Percentiles rank a stretch among this genome's conserved stretches.
Evolutionary conservation across 2,113 vertebrate genomes (phyloP).

Genomic region (Xiphophorus couchianus): DNA sequence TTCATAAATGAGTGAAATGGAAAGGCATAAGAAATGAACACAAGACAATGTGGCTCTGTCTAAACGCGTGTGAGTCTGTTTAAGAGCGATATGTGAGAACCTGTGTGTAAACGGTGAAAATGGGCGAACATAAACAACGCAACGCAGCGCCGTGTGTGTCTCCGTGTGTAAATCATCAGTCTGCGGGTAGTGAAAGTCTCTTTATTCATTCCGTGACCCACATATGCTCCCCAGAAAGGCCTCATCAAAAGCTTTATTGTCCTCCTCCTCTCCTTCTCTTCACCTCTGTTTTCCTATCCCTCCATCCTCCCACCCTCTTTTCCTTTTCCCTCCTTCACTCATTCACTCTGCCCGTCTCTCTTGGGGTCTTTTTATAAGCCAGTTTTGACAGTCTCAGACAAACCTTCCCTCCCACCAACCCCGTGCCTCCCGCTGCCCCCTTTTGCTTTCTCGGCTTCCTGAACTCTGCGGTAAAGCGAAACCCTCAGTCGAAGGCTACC

Average conservation of each 20-base stretch:
- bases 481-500: slow-evolving; percentile 30
- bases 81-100: slow-evolving; percentile 43
- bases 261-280: slow-evolving; percentile 45
- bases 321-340: slow-evolving; percentile 27
- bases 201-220: slow-evolving; percentile 73
- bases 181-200: slow-evolving; percentile 56
- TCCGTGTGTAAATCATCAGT: slow-evolving; percentile 62
- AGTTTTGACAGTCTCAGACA: slow-evolving; percentile 67
- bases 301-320: slow-evolving; percentile 14
- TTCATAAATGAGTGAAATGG: slow-evolving; percentile 67
- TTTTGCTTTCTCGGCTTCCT: slow-evolving; percentile 62
- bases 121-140: slow-evolving; percentile 63
- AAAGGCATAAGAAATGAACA: slow-evolving; percentile 61
- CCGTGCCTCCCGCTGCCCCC: background rate
- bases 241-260: slow-evolving; percentile 79
- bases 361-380: slow-evolving; percentile 71
- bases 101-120: slow-evolving; percentile 42
- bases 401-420: background rate
- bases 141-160: slow-evolving; percentile 31
- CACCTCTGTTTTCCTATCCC: slow-evolving; percentile 41
- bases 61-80: slow-evolving; percentile 19
- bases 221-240: slow-evolving; percentile 72
- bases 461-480: slow-evolving; percentile 65
- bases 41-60: slow-evolving; percentile 55
- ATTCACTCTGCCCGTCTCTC: slow-evolving; percentile 51